A percentile compares a stretch with the other conserved stretches of the same genome.
Conservation (phyloP, 2,797 vertebrate species). For the Helostoma temminkii region DNA sequence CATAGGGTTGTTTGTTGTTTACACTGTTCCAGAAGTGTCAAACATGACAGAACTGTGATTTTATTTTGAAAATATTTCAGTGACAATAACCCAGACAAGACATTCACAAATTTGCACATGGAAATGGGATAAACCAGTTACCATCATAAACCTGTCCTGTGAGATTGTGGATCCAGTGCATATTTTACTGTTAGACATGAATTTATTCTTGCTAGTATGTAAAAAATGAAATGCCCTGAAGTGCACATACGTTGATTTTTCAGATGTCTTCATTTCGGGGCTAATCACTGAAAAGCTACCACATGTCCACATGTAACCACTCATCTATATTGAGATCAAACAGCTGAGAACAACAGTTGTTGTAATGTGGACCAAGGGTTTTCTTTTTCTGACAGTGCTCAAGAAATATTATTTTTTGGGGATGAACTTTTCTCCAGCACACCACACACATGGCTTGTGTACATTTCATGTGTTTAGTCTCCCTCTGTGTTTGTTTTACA, state of each 20-base stretch:
- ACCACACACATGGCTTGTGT: conserved; percentile 31
- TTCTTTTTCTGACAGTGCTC: conserved; percentile 19
- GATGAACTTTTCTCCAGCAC: conserved; percentile 18
- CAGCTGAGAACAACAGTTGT: conserved; percentile 24
- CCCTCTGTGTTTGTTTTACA: conserved; percentile 43
- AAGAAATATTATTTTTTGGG: conserved; percentile 32
- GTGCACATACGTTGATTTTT: not conserved
- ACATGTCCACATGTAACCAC: conserved; percentile 1
- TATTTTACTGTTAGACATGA: not conserved
- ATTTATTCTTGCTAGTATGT: not conserved
- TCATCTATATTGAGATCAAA: conserved; percentile 20
- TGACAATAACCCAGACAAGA: conserved; percentile 4
- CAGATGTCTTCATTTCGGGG: not conserved
- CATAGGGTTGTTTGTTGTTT: conserved; percentile 15
- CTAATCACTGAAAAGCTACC: not conserved
- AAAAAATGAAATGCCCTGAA: not conserved
- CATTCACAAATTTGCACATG: not conserved
- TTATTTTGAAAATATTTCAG: conserved; percentile 5
- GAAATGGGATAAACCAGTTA: not conserved
- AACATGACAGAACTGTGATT: conserved; percentile 62
- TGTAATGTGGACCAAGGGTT: conserved; percentile 30
- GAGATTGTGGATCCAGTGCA: not conserved
- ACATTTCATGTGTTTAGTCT: conserved; percentile 47
- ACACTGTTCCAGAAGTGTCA: conserved; percentile 6
- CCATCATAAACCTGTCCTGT: not conserved